Evolutionary conservation across 2,113 vertebrate genomes (phyloP), one percentile per base, ranked within the genome.

Genomic region (Acanthisitta chloris): DNA sequence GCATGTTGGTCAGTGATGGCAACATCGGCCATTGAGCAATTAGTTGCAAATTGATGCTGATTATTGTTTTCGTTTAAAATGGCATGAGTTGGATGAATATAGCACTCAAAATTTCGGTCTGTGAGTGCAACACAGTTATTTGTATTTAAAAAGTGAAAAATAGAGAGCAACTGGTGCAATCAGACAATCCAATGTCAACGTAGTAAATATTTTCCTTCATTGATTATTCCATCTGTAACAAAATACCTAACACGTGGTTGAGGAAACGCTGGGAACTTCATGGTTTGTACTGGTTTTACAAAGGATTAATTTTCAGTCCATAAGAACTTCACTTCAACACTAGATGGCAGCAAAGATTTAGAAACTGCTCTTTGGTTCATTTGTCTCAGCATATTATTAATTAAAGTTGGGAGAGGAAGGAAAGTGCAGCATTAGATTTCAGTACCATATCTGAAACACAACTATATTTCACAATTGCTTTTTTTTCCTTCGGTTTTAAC

Each of bases 321-420:
- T 46, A 49, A 52, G 26, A 86, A 51, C 55, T 59, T 74, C 58
- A 78, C 28, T 10, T 76, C 61, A 61, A 85, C 98, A 97, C 97
- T 97, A 97, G 98, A 90, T 98, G 98, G 97, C 97, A 98, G 97
- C 97, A 98, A 79, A 97, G 96, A 91, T 91, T 94, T 95, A 94
- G 52, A 94, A 97, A 94, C 95, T 77, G 67, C 20, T 71, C 81
- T 69, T 34, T 43, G 51, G 2, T 31, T 74, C 83, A 17, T 86
- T 82, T 59, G 34, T 86, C 96, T 98, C 93, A 77, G 97, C 96
- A 15, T 98, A 91, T 33, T 93, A 88, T 45, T 82, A 29, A 55
- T 25, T 85, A 34, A 86, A 46, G 61, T 49, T 28, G 33, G 5
- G 13, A 6, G 11, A 82, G 36, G 33, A 72, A 83, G 43, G 21